Conservation (phyloP, 2,888 invertebrate genomes). For the Philonicus albiceps region DNA sequence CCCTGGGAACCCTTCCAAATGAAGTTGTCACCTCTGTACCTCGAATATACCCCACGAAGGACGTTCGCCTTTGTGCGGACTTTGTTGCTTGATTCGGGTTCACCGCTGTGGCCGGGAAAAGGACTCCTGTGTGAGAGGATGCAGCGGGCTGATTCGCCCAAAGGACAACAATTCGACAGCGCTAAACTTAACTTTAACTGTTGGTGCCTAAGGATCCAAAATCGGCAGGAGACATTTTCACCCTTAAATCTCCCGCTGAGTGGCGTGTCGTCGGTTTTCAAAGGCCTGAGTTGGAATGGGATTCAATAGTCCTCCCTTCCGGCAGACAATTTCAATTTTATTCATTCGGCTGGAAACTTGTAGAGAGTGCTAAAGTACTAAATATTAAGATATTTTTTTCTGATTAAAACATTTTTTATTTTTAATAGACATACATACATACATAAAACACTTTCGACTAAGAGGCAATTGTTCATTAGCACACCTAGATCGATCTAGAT, state of each 20-base stretch:
- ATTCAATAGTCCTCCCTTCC: constrained; percentile 2
- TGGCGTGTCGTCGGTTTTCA: constrained; percentile 47
- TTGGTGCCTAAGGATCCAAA: constrained; percentile 36
- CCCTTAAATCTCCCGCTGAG: constrained; percentile 46
- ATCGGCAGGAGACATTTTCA: constrained; percentile 46
- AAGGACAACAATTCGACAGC: constrained; percentile 16
- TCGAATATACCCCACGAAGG: background rate
- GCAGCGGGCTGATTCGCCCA: background rate
- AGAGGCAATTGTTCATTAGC: too few species aligned
- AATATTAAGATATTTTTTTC: background rate
- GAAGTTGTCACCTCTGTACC: constrained; percentile 47
- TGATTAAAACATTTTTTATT: background rate
- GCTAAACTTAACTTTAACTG: constrained; percentile 42
- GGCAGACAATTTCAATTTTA: background rate
- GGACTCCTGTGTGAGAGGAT: constrained; percentile 22
- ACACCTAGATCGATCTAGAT: too few species aligned
- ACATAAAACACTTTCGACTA: background rate
- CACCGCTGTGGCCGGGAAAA: constrained; percentile 46
- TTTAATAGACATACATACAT: background rate
- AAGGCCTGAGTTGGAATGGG: background rate
- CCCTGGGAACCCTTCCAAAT: constrained; percentile 38
- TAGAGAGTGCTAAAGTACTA: background rate
- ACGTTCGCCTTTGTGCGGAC: constrained; percentile 13
- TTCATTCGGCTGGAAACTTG: background rate
- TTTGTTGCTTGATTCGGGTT: constrained; percentile 46